A percentile compares a stretch with the other conserved stretches of the same genome.
Evolutionary conservation across 2,797 vertebrate species (phyloP).

Genomic region (Xenopus petersii): DNA sequence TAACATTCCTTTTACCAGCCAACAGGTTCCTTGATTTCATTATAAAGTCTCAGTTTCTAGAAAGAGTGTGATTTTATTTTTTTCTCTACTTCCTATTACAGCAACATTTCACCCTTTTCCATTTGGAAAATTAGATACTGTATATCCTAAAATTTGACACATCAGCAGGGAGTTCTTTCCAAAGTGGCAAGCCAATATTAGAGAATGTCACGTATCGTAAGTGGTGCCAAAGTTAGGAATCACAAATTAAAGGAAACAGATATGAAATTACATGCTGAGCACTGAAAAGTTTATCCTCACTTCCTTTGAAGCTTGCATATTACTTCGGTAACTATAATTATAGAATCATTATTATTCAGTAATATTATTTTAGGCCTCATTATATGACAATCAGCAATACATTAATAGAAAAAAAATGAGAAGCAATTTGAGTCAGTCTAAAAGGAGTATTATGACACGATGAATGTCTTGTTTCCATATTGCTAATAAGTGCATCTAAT

Average conservation of each 20-base stretch:
- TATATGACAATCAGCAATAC: constrained; percentile 35
- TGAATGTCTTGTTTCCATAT: constrained; percentile 7
- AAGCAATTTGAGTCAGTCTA: constrained; percentile 27
- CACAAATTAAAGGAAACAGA: constrained; percentile 59
- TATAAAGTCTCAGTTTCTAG: constrained; percentile 67
- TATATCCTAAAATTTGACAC: constrained; percentile 62
- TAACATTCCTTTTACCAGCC: neutral
- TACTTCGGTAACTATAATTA: constrained; percentile 64
- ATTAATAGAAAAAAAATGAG: constrained; percentile 12
- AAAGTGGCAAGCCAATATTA: constrained; percentile 72
- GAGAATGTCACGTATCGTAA: constrained; percentile 68
- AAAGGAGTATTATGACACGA: constrained; percentile 2
- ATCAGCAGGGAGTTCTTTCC: constrained; percentile 57
- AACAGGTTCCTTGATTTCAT: constrained; percentile 68
- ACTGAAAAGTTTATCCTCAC: constrained; percentile 56
- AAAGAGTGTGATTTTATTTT: constrained; percentile 61
- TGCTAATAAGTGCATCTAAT: constrained; percentile 6
- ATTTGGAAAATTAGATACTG: constrained; percentile 52
- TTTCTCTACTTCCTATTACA: constrained; percentile 60
- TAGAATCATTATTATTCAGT: constrained; percentile 62
- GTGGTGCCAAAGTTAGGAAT: constrained; percentile 50
- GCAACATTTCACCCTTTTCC: constrained; percentile 65
- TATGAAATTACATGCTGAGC: constrained; percentile 53
- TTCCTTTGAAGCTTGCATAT: constrained; percentile 56
- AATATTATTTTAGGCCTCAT: constrained; percentile 41